Percentiles rank a stretch among this genome's conserved stretches.
These are phyloP conservation scores for Drosophila jambulina DNA, from an alignment of 1,140 invertebrate species.

Conservation along the genomic window DNA sequence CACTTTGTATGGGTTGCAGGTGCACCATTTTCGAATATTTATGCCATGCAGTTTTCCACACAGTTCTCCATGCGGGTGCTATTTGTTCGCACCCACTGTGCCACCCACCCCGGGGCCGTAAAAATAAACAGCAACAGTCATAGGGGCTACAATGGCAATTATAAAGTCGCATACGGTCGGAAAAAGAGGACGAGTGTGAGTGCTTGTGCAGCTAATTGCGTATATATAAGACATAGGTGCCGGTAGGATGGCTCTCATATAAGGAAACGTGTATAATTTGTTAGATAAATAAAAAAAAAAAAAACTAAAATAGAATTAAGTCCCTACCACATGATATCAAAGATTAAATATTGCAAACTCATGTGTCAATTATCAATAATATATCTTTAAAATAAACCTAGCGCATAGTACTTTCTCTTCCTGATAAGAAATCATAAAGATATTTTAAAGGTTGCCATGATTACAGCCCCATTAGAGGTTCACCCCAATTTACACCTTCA, in stretches of 20 bases:
- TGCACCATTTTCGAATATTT: conserved; percentile 29
- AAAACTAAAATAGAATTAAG: neutral
- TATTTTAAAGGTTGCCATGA: neutral
- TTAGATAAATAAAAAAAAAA: no score
- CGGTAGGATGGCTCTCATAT: neutral
- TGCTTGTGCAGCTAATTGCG: conserved; percentile 53
- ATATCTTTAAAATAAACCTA: neutral
- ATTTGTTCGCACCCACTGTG: conserved; percentile 33
- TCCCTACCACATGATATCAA: no score
- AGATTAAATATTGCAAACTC: neutral
- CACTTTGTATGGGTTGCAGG: conserved; percentile 10
- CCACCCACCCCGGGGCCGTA: neutral
- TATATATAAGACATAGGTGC: conserved; percentile 4
- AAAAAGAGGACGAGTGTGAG: conserved; percentile 14
- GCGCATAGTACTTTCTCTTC: rapidly evolving
- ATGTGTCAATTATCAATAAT: no score
- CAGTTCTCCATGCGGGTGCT: conserved; percentile 19
- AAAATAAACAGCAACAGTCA: conserved; percentile 37
- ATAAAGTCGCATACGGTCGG: conserved; percentile 36
- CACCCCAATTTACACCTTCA: conserved; percentile 5
- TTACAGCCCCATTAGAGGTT: neutral
- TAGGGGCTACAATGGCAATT: conserved; percentile 37
- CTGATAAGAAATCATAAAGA: neutral
- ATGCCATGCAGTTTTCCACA: conserved; percentile 45
- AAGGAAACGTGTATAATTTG: neutral